Evolutionary conservation across 2,888 invertebrate species (phyloP).

Genomic region (Plebejus anna): DNA sequence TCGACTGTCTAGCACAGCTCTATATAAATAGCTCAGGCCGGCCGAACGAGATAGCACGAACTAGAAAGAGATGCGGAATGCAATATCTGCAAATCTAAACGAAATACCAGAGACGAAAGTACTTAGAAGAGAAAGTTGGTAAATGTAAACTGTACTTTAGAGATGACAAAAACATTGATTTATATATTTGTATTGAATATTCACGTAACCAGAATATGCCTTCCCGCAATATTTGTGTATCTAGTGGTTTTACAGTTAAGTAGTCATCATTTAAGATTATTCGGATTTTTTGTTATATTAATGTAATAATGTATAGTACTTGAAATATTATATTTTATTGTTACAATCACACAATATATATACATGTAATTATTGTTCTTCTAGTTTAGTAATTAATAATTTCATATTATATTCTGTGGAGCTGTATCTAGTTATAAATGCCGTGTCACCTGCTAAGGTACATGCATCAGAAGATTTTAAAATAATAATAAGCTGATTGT

Average conservation of each 20-base stretch:
- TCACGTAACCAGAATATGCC: constrained; percentile 25
- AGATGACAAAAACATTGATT: neutral
- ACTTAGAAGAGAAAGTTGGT: neutral
- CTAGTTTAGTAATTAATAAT: no score
- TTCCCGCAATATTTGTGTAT: neutral
- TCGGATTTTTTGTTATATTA: no score
- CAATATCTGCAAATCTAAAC: neutral
- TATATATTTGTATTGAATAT: neutral
- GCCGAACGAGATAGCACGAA: neutral
- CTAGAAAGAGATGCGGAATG: neutral
- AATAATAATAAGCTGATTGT: no score
- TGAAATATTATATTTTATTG: no score
- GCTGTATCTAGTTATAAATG: no score
- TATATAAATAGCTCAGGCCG: neutral
- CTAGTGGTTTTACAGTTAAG: neutral
- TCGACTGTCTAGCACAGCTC: neutral
- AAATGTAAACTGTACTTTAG: constrained; percentile 14
- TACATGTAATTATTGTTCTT: no score
- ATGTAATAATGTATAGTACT: no score
- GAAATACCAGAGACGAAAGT: constrained; percentile 2
- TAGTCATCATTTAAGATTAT: neutral
- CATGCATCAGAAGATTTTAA: no score
- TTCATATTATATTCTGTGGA: no score
- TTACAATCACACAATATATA: no score
- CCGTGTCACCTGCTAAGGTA: no score